Evolutionary conservation across 2,797 vertebrate genomes (phyloP).

Genomic region (Euphonia xanthogaster): DNA sequence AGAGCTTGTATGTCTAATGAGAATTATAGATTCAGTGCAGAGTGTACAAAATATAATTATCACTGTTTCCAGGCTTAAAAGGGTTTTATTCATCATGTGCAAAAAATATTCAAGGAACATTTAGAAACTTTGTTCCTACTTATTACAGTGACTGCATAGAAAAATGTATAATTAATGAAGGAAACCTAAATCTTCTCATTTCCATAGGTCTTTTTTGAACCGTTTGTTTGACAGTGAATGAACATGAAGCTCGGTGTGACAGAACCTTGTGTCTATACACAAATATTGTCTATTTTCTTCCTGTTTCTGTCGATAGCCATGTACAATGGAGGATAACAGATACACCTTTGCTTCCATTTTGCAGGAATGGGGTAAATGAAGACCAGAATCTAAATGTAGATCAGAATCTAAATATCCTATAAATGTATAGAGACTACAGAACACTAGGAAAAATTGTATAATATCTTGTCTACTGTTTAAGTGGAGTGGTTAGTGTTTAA

Average conservation of each 20-base stretch:
- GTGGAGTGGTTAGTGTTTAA: background rate
- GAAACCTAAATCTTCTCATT: background rate
- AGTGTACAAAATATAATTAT: conserved; percentile 40
- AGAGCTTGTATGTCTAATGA: conserved; percentile 14
- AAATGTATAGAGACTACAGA: background rate
- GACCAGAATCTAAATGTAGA: too few species aligned
- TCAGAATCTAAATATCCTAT: background rate
- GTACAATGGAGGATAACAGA: background rate
- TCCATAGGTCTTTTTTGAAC: background rate
- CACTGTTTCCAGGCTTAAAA: conserved; percentile 36
- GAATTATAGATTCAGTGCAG: conserved; percentile 35
- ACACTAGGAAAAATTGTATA: background rate
- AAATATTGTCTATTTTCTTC: background rate
- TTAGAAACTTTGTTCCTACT: background rate
- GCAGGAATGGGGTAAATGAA: background rate
- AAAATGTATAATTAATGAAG: background rate
- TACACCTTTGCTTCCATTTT: background rate
- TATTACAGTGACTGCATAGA: background rate
- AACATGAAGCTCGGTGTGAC: background rate
- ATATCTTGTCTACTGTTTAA: background rate
- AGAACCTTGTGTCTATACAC: background rate
- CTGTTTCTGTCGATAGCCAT: background rate
- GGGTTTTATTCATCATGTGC: conserved; percentile 26
- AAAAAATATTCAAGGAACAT: conserved; percentile 25
- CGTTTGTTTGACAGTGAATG: background rate